Evolutionary conservation across 2,888 invertebrate genomes (phyloP).

Genomic region (Chrysolina haemoptera): DNA sequence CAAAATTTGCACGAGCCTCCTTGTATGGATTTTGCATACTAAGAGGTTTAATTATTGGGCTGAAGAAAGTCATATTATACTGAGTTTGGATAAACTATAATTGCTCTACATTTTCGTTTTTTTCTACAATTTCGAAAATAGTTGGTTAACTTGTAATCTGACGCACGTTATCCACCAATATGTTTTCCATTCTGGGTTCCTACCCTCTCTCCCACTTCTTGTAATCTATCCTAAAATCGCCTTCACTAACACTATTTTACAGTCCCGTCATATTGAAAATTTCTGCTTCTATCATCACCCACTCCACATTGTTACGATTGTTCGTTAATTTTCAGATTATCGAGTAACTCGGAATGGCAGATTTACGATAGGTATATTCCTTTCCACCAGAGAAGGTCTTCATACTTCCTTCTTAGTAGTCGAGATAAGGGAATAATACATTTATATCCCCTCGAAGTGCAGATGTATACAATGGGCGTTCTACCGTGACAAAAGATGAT

Average conservation of each 20-base stretch:
- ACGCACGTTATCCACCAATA: no score
- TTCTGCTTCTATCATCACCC: not conserved
- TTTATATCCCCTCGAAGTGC: conserved; percentile 33
- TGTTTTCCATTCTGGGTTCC: no score
- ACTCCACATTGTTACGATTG: conserved; percentile 8
- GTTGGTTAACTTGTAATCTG: no score
- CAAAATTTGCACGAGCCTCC: no score
- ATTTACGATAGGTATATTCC: conserved; percentile 16
- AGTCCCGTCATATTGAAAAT: not conserved
- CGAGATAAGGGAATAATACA: conserved; percentile 32
- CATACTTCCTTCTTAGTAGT: conserved; percentile 19
- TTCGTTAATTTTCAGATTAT: conserved; percentile 18
- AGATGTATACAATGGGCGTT: conserved; percentile 46
- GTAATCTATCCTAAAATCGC: no score
- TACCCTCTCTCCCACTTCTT: no score
- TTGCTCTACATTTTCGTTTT: no score
- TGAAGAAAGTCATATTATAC: no score
- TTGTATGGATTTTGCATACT: no score
- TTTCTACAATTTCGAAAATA: no score
- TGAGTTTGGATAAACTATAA: no score
- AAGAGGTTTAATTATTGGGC: no score
- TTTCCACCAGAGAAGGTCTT: not conserved
- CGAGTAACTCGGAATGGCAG: not conserved
- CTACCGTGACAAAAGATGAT: conserved; percentile 52
- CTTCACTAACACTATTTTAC: not conserved